phyloP scores from a whole-genome alignment of 1,140 invertebrate species.

The Drosophila azteca region DNA sequence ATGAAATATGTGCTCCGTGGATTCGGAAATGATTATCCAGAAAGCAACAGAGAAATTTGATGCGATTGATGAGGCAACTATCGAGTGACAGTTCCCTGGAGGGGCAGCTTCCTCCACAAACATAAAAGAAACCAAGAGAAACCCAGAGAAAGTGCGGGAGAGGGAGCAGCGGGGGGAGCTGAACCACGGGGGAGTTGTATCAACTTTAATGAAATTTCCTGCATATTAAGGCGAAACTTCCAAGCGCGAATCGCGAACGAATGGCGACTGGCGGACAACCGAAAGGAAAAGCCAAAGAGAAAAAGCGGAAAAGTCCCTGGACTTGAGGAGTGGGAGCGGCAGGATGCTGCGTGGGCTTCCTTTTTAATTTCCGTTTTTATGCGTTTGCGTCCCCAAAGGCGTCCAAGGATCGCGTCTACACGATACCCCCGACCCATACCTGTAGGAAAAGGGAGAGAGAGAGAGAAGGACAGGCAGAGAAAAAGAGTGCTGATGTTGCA shows the following conservation, averaged over 20 bases:
- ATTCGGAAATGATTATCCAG: constrained; percentile 18
- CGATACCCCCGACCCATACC: too few relatives aligned
- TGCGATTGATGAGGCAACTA: constrained; percentile 45
- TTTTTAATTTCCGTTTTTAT: constrained; percentile 80
- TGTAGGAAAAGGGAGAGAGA: neutral
- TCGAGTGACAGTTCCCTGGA: constrained; percentile 22
- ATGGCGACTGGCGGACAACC: neutral
- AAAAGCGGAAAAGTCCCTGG: constrained; percentile 25
- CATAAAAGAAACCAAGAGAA: neutral
- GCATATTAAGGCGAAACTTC: constrained; percentile 70
- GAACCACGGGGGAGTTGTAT: constrained; percentile 27
- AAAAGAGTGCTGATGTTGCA: constrained; percentile 59
- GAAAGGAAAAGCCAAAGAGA: constrained; percentile 3
- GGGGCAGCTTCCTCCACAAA: neutral
- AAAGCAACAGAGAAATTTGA: constrained; percentile 25
- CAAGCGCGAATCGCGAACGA: constrained; percentile 25
- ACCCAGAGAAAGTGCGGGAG: neutral
- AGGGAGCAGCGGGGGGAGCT: neutral
- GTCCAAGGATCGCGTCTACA: neutral
- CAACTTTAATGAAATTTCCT: constrained; percentile 76
- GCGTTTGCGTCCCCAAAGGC: constrained; percentile 36
- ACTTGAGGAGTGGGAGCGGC: neutral
- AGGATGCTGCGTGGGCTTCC: constrained; percentile 66
- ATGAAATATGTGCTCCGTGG: too few relatives aligned
- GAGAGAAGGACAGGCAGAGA: neutral